Evolutionary conservation across 2,113 vertebrate genomes (phyloP).

Genomic region (Probosciger aterrimus): DNA sequence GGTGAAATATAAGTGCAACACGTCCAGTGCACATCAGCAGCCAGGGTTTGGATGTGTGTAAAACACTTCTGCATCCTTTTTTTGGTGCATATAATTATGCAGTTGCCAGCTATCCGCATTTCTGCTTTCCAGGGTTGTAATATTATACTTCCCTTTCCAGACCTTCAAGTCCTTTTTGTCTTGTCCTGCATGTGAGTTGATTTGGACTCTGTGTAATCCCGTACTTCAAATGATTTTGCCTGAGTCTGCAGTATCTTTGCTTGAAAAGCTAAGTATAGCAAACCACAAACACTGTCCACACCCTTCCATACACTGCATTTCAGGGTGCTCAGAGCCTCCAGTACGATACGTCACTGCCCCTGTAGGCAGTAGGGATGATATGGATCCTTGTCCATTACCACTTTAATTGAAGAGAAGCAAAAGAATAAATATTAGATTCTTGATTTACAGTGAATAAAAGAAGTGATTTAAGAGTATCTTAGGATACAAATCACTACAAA

Average conservation of each 20-base stretch:
- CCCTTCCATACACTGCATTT: background rate
- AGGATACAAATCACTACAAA: background rate
- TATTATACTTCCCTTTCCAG: background rate
- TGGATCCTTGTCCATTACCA: background rate
- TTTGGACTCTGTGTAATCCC: background rate
- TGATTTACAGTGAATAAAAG: background rate
- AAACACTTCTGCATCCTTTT: background rate
- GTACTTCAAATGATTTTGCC: background rate
- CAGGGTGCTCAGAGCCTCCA: background rate
- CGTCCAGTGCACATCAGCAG: background rate
- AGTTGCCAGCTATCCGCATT: background rate
- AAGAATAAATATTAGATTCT: background rate
- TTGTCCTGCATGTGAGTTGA: background rate
- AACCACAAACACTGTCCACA: accelerated
- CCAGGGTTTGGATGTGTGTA: background rate
- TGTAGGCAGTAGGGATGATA: background rate
- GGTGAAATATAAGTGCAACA: background rate
- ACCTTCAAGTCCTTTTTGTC: background rate
- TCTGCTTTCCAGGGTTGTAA: background rate
- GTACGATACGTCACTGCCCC: accelerated
- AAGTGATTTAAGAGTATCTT: background rate
- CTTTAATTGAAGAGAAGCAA: background rate
- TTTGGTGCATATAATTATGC: background rate
- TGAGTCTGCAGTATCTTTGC: background rate
- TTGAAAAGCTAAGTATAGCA: background rate